Conservation (phyloP, 2,888 invertebrate species). For the Boloria euphrosyne region DNA sequence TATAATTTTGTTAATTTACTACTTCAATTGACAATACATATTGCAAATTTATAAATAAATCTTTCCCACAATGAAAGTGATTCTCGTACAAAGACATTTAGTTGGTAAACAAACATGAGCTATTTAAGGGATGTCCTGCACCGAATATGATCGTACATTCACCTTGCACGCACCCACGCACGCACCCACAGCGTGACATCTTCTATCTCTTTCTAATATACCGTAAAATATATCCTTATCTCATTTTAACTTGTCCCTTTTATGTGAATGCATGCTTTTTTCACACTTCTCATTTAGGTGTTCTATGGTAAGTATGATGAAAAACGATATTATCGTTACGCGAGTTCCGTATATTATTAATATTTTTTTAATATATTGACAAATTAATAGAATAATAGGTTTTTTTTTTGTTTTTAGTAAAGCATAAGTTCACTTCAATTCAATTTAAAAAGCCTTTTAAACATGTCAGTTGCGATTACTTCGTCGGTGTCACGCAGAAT, state of each 20-base stretch:
- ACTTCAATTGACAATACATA: not conserved
- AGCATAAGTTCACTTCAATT: too few species aligned
- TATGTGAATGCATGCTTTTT: slow-evolving; percentile 7
- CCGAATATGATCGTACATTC: slow-evolving; percentile 31
- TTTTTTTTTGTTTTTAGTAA: not conserved
- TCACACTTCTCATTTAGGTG: slow-evolving; percentile 1
- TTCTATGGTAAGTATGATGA: not conserved
- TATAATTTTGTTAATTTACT: too few species aligned
- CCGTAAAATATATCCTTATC: not conserved
- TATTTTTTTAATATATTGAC: not conserved
- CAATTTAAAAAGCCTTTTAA: too few species aligned
- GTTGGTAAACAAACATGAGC: slow-evolving; percentile 36
- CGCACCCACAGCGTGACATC: slow-evolving; percentile 16
- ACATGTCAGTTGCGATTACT: too few species aligned
- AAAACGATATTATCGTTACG: not conserved
- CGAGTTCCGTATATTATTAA: not conserved
- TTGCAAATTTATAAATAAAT: not conserved
- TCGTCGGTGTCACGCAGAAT: too few species aligned
- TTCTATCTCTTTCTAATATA: slow-evolving; percentile 20
- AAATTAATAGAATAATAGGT: not conserved
- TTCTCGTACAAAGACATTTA: not conserved
- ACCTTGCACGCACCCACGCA: slow-evolving; percentile 25
- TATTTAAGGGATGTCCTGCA: slow-evolving; percentile 27
- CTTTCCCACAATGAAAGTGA: slow-evolving; percentile 8
- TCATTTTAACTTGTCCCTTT: slow-evolving; percentile 6